A percentile compares a stretch with the other conserved stretches of the same genome.
These are phyloP conservation scores for Hypotaenidia philippensis DNA, from an alignment of 2,797 vertebrate genomes.

Conservation along the genomic window DNA sequence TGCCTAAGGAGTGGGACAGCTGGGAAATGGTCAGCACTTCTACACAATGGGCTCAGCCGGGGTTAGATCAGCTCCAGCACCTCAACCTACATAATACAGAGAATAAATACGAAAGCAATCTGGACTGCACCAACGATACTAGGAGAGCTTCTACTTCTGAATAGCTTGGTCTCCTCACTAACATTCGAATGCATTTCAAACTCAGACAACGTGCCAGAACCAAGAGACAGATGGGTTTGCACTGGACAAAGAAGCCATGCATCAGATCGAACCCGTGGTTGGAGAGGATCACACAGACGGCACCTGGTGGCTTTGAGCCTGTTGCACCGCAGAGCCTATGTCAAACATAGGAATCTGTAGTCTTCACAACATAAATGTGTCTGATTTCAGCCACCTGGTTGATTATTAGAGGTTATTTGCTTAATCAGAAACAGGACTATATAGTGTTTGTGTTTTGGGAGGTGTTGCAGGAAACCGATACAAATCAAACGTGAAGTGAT, in stretches of 20 bases:
- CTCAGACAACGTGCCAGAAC: neutral
- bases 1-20: neutral
- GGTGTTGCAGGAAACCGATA: neutral
- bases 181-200: neutral
- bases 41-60: fast-evolving
- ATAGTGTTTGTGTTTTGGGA: neutral
- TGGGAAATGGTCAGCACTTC: neutral
- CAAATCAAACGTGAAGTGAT: fast-evolving
- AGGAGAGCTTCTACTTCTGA: neutral
- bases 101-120: neutral
- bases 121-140: neutral
- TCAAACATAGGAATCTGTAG: neutral
- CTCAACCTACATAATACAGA: neutral
- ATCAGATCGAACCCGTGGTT: neutral
- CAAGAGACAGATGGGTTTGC: fast-evolving
- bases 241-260: neutral
- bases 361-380: neutral
- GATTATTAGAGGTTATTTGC: neutral
- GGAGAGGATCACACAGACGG: neutral
- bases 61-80: neutral
- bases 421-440: neutral
- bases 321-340: neutral
- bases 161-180: neutral
- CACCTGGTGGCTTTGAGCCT: neutral
- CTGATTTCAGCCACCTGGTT: neutral